Percentiles rank a stretch among this genome's conserved stretches.
phyloP scores from a whole-genome alignment of 2,888 invertebrate genomes.

The Cotesia congregata region DNA sequence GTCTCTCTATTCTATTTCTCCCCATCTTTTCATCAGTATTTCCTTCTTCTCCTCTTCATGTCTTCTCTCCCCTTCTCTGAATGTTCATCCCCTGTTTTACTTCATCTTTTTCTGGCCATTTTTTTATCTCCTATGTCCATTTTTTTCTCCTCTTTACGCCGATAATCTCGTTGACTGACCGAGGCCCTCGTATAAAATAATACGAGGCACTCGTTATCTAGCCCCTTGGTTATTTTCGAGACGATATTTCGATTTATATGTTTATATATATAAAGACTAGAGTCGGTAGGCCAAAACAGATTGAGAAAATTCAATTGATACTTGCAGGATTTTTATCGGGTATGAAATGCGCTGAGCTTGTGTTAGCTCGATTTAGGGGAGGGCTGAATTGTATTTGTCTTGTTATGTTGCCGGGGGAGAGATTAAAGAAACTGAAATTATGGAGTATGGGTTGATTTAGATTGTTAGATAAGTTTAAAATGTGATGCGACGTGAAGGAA shows the following conservation, averaged over 20 bases:
- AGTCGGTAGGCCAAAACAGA: not conserved
- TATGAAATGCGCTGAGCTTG: not conserved
- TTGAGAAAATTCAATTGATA: not conserved
- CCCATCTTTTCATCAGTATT: conserved; percentile 3
- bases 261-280: not conserved
- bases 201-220: conserved; percentile 28
- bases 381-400: not conserved
- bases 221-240: not conserved
- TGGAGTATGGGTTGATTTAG: too few species aligned
- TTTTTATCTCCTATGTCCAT: conserved; percentile 23
- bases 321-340: not conserved
- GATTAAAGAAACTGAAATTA: too few species aligned
- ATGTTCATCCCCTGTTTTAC: conserved; percentile 17
- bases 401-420: too few species aligned
- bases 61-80: not conserved
- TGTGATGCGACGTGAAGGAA: too few species aligned
- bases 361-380: not conserved
- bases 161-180: conserved; percentile 36
- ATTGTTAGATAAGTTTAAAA: too few species aligned
- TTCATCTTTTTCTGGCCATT: conserved; percentile 5
- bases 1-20: not conserved
- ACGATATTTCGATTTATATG: conserved; percentile 3
- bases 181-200: conserved; percentile 34
- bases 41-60: conserved; percentile 5
- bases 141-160: conserved; percentile 28